Evolutionary conservation across 1,140 invertebrate species (phyloP).

Genomic region (Frieseomelitta varia): DNA sequence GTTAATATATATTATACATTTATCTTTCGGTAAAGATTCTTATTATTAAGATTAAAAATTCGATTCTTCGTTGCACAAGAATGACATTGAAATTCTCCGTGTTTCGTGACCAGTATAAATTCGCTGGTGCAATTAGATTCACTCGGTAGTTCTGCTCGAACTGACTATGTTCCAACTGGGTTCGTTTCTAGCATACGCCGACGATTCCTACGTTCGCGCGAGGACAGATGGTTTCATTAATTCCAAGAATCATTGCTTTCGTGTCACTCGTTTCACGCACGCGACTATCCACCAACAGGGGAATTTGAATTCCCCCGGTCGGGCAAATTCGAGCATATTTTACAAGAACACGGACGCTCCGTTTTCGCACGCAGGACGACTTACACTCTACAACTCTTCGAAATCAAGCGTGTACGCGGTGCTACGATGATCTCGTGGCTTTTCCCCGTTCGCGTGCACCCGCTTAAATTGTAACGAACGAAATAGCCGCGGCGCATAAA

Average conservation of each 20-base stretch:
- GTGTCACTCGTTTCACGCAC: background rate
- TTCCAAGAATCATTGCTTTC: conserved; percentile 28
- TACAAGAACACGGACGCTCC: background rate
- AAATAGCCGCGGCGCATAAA: conserved; percentile 15
- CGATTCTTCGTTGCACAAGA: background rate
- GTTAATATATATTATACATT: too few relatives aligned
- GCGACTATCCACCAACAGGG: background rate
- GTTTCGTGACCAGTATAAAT: conserved; percentile 39
- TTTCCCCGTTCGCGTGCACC: background rate
- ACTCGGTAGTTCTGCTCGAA: background rate
- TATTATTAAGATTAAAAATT: background rate
- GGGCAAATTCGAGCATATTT: background rate
- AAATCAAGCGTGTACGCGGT: background rate
- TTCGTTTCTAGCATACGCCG: background rate
- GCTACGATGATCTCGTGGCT: conserved; percentile 16
- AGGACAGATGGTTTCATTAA: conserved; percentile 38
- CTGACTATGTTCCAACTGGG: conserved; percentile 1
- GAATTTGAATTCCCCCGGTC: background rate
- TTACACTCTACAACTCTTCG: background rate
- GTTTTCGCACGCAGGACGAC: background rate
- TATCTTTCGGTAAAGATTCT: background rate
- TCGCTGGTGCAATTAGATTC: conserved; percentile 33
- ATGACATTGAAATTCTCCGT: background rate
- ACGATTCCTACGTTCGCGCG: background rate
- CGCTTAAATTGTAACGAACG: conserved; percentile 19